phyloP scores from a whole-genome alignment of 2,888 invertebrate species.

The Drosophila kokeensis region DNA sequence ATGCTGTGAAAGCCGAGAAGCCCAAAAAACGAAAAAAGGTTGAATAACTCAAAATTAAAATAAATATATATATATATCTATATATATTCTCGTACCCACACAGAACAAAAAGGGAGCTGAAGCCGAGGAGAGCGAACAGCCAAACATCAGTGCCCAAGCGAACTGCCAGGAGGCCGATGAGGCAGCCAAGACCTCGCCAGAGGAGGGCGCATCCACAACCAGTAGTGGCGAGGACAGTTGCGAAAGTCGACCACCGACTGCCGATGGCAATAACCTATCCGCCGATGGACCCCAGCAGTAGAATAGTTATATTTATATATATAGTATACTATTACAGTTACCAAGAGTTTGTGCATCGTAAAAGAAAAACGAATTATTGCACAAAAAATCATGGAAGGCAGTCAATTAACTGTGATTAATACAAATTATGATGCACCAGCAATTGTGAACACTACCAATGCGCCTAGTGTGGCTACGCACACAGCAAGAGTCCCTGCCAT shows the following conservation, averaged over 20 bases:
- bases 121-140: slow-evolving; percentile 46
- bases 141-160: slow-evolving; percentile 39
- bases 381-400: slow-evolving; percentile 43
- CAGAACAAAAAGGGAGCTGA: slow-evolving; percentile 69
- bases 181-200: slow-evolving; percentile 64
- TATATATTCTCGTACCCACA: background rate
- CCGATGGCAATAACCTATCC: slow-evolving; percentile 60
- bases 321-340: slow-evolving; percentile 8
- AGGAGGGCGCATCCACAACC: slow-evolving; percentile 72
- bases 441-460: slow-evolving; percentile 14
- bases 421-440: slow-evolving; percentile 12
- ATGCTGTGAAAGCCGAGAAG: slow-evolving; percentile 81
- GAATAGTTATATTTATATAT: background rate
- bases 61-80: background rate
- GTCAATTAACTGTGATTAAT: slow-evolving; percentile 30
- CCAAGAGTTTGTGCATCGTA: slow-evolving; percentile 5
- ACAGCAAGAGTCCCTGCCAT: slow-evolving; percentile 47
- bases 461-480: slow-evolving; percentile 27
- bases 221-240: slow-evolving; percentile 72
- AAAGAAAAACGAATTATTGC: background rate
- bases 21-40: slow-evolving; percentile 86
- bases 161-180: slow-evolving; percentile 59
- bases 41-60: background rate
- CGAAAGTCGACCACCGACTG: slow-evolving; percentile 68
- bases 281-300: slow-evolving; percentile 29